Base-by-base conservation (phyloP, 2,888 invertebrate genomes). In the Poecilobothrus nobilitatus region DNA sequence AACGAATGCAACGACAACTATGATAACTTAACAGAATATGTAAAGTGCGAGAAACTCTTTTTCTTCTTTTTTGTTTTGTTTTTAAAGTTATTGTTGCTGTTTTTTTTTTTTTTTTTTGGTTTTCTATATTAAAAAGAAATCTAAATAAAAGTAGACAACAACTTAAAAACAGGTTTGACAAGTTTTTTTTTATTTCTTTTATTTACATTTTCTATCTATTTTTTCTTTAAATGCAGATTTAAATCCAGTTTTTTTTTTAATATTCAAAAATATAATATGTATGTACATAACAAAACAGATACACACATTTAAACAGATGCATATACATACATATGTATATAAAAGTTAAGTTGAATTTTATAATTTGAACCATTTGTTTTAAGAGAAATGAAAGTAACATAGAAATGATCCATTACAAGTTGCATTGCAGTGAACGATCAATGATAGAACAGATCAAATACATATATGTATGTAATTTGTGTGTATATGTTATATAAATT, bases 161-260 rank as follows among this genome's bases (percentile, higher is more conserved):
- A 18, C 18, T 12, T 15, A n/a, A 15, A 44, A 53, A 53, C 53
- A 53, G 53, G 53, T 53, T 53, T 53, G 53, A 53, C 53, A 6
- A 53, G 53, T 53, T 53, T 53, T 53, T n/a, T 15, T 15, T 53
- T 18, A 18, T 53, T 41, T 41, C 15, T 41, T 41, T 15, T 15
- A 27, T 27, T 27, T 27, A 27, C 27, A 27, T 27, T 27, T 27
- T 53, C n/a, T n/a, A 8, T 37, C 7, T 15, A 6, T 53, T 53
- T 53, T 53, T 53, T 53, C n/a, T n/a, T 53, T 3, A n/a, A 53
- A 53, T 53, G 53, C 53, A 53, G 53, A 53, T 53, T 53, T 53
- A 53, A 53, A 53, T 53, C 53, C 53, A 53, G 53, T 53, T 53
- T 53, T 53, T 15, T 53, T 53, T 53, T 53, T 15, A 15, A 53